phyloP scores from a whole-genome alignment of 2,797 vertebrate genomes.

The Urocyon cinereoargenteus region DNA sequence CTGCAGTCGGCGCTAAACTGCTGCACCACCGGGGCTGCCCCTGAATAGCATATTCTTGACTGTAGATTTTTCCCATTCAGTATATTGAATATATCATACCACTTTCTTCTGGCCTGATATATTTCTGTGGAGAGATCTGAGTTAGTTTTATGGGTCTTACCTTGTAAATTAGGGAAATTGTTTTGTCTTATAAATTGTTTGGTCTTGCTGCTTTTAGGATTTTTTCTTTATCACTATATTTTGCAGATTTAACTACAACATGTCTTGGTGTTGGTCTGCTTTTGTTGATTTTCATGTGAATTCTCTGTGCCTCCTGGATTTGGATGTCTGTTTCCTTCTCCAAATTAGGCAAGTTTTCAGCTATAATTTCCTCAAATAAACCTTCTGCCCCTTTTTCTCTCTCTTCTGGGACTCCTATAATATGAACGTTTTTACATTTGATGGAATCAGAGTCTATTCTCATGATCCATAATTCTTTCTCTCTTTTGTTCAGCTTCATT shows the following conservation, averaged over 20 bases:
- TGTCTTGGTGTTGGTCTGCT: neutral
- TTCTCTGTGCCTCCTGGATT: neutral
- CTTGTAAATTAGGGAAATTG: too few relatives aligned
- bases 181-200: too few relatives aligned
- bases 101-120: neutral
- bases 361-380: neutral
- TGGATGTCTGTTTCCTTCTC: neutral
- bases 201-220: neutral
- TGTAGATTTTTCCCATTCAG: neutral
- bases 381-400: neutral
- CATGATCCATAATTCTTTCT: neutral
- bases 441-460: neutral
- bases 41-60: neutral
- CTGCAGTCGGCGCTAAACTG: too few relatives aligned
- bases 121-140: neutral
- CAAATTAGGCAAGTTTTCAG: neutral
- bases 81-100: neutral
- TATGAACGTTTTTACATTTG: neutral
- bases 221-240: neutral
- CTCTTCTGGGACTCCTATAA: neutral
- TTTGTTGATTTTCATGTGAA: neutral
- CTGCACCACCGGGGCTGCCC: too few relatives aligned
- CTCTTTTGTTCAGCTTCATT: too few relatives aligned
- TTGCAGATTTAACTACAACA: too few relatives aligned
- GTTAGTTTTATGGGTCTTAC: neutral